Base-by-base conservation (phyloP, 2,888 invertebrate species). In the Trissolcus japonicus region DNA sequence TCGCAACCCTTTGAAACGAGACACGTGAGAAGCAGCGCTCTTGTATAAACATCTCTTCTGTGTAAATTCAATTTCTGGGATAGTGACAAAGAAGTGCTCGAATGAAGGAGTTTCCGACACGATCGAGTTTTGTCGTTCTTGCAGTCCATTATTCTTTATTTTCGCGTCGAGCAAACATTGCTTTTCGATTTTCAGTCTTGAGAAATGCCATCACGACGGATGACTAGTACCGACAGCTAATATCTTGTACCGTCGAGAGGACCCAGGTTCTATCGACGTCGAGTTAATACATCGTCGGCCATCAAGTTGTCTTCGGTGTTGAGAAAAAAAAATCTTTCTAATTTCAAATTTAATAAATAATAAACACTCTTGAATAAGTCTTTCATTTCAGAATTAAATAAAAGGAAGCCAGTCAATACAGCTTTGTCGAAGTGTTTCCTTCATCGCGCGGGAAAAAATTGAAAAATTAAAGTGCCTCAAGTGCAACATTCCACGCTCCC, bases 131-230 rank as follows among this genome's bases (percentile, higher is more conserved):
- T 74, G 71, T 67, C 71, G 69, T 60, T 71, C 78, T 67, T 63
- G 63, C 73, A 68, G 55, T 63, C 71, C 78, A 78, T 78, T 78
- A 78, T 78, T 78, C 74, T 78, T 78, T 75, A 78, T 78, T 69
- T 69, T 54, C 60, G 53, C 66, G 71, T 60, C 71, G 69, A 67
- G 60, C 78, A 74, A 75, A 75, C 78, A 72, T 78, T 75, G 78
- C 72, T 68, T 67, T 78, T 72, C 67, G 78, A 75, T 72, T 68
- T 75, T 60, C 63, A 72, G 72, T 71, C 78, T 78, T 75, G 78
- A 78, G 72, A 63, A 75, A 75, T 78, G 71, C 75, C 71, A 77
- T 75, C 63, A 55, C 68, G 65, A 72, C 75, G 59, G 72, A 75
- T 67, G 75, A 75, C 78, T 75, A 59, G 66, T 50, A 53, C 67